Percentiles rank a stretch among this genome's conserved stretches.
Evolutionary conservation across 2,797 vertebrate species (phyloP).

Genomic region (Phoeniculus purpureus): DNA sequence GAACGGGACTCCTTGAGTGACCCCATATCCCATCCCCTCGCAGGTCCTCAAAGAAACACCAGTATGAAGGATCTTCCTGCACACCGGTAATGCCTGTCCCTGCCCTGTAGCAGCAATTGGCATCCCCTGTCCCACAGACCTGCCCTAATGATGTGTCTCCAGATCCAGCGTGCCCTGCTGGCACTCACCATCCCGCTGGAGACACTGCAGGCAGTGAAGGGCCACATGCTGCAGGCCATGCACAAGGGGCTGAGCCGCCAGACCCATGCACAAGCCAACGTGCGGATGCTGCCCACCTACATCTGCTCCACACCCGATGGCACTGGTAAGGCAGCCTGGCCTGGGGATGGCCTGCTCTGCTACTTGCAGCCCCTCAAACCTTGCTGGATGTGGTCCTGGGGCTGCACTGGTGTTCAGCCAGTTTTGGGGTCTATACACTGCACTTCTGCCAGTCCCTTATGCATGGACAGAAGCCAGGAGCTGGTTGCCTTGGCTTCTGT

Average conservation of each 20-base stretch:
- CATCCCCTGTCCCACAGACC: neutral
- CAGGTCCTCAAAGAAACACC: neutral
- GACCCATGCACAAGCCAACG: constrained; percentile 44
- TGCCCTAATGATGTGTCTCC: neutral
- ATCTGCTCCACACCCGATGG: constrained; percentile 84
- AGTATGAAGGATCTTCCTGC: accelerated
- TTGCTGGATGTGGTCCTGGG: neutral
- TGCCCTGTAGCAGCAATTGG: accelerated
- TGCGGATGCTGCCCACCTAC: constrained; percentile 88
- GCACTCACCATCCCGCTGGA: constrained; percentile 71
- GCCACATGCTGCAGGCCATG: constrained; percentile 74
- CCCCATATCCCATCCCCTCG: neutral
- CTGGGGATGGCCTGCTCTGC: neutral
- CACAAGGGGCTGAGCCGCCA: constrained; percentile 74
- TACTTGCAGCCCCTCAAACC: accelerated
- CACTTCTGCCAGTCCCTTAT: neutral
- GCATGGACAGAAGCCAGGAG: neutral
- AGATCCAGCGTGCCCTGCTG: constrained; percentile 77
- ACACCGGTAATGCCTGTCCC: neutral
- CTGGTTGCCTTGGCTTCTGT: neutral
- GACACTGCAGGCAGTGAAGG: constrained; percentile 74
- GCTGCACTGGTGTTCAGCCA: neutral
- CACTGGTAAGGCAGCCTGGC: constrained; percentile 77
- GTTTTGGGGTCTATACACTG: neutral
- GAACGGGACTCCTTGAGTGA: neutral